Base-by-base conservation (phyloP, 2,797 vertebrate genomes). In the Trematomus bernacchii region DNA sequence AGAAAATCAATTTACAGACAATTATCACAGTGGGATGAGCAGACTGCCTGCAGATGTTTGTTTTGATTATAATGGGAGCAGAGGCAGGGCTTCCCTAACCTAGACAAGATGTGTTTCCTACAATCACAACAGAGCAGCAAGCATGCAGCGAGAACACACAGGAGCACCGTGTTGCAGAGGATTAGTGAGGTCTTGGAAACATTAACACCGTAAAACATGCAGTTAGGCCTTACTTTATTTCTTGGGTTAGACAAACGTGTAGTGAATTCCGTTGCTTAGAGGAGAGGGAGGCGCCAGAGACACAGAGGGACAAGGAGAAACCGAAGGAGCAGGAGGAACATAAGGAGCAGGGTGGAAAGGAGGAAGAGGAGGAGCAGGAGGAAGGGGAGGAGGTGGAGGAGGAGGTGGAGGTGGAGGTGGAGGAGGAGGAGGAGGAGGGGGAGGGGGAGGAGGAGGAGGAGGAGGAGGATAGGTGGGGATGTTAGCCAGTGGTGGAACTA, bases 241-340 rank as follows among this genome's bases (percentile, higher is more conserved):
- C 87, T 93, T 66, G 90, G 91, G 94, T 94, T 97, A 99, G 95
- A 99, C 98, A 98, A 99, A 99, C 87, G 97, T 98, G 97, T 98
- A 99, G 97, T 98, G 97, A 95, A 98, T 96, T 95, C 98, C 97
- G 95, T 97, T 98, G 97, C 96, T 97, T 95, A 97, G 88, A 78
- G 96, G 96, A 93, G 96, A 96, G 75, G 96, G 94, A 92, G 96
- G 94, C 74, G 96, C 94, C 91, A 94, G 93, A 88, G 95, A 92
- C 60, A 95, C 91, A 71, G 95, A 89, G 90, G 96, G 93, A 85
- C 94, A 94, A 92, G 93, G 93, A 88, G 93, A 92, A 82, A 94
- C 95, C 6, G 77, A 90, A 83, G 94, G 95, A 65, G 93, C 95
- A 87, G 94, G 92, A 87, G 95, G 91, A 69, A 91, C 91, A 83